Evolutionary conservation across 2,113 vertebrate genomes (phyloP).

Genomic region (Vulpes ferrilata): DNA sequence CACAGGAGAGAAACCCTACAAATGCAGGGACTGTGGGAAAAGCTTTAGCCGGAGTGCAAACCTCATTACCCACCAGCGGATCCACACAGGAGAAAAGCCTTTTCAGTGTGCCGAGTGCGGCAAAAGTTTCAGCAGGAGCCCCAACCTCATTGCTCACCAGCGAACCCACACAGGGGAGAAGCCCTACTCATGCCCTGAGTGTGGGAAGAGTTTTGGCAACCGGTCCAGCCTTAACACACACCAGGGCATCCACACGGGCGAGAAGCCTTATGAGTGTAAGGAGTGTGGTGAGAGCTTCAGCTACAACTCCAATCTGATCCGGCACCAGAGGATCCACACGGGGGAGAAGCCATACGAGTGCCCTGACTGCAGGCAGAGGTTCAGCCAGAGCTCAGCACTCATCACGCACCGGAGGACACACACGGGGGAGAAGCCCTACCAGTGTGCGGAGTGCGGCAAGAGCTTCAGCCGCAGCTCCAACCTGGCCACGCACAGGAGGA

Average conservation of each 20-base stretch:
- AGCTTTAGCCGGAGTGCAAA: slow-evolving; percentile 79
- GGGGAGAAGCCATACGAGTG: slow-evolving; percentile 81
- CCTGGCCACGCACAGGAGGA: slow-evolving; percentile 80
- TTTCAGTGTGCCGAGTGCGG: slow-evolving; percentile 81
- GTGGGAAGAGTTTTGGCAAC: slow-evolving; percentile 83
- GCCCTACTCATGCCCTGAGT: slow-evolving; percentile 74
- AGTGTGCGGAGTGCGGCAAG: slow-evolving; percentile 81
- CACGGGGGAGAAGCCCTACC: slow-evolving; percentile 82
- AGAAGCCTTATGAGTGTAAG: slow-evolving; percentile 78
- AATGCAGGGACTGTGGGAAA: slow-evolving; percentile 81
- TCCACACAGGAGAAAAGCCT: slow-evolving; percentile 80
- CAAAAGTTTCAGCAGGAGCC: slow-evolving; percentile 81
- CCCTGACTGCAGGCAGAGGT: slow-evolving; percentile 78
- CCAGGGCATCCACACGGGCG: slow-evolving; percentile 81
- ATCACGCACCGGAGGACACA: slow-evolving; percentile 81
- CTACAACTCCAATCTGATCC: slow-evolving; percentile 80
- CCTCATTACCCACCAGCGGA: slow-evolving; percentile 80
- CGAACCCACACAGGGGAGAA: slow-evolving; percentile 83
- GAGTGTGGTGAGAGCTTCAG: slow-evolving; percentile 81
- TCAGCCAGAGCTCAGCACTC: slow-evolving; percentile 82
- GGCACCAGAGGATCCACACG: slow-evolving; percentile 80
- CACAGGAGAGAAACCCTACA: slow-evolving; percentile 79
- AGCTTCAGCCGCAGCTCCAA: slow-evolving; percentile 83
- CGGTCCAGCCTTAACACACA: slow-evolving; percentile 81
- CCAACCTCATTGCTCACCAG: slow-evolving; percentile 82